phyloP scores from a whole-genome alignment of 2,113 vertebrate genomes.

The Cygnus buccinator region DNA sequence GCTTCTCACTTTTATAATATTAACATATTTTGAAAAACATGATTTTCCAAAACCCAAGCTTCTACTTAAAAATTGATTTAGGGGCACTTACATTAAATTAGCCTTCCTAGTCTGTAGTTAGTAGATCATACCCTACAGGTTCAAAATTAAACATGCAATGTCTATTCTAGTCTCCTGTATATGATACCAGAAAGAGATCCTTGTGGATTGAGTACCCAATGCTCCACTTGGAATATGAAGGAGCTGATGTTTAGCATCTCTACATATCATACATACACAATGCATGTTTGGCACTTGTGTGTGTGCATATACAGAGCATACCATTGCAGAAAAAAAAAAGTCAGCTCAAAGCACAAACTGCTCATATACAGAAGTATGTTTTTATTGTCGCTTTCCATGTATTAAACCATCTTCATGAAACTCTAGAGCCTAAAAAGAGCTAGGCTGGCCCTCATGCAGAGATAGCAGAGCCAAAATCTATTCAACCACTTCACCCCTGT shows the following conservation, averaged over 20 bases:
- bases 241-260: not conserved
- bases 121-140: not conserved
- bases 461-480: not conserved
- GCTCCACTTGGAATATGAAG: not conserved
- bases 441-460: not conserved
- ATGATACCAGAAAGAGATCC: not conserved
- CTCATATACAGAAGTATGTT: not conserved
- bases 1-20: not conserved
- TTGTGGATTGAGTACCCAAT: not conserved
- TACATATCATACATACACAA: not conserved
- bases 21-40: not conserved
- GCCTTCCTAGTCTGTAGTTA: not conserved
- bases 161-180: not conserved
- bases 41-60: not conserved
- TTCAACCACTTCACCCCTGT: not conserved
- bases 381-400: not conserved
- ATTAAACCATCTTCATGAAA: not conserved
- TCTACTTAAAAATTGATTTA: not conserved
- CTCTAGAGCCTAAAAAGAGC: not conserved
- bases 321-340: not conserved
- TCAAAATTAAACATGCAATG: not conserved
- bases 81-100: not conserved
- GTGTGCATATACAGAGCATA: not conserved
- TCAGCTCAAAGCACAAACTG: not conserved
- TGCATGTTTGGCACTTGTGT: accelerated